These are phyloP conservation scores for Marisa cornuarietis DNA, from an alignment of 1,140 invertebrate genomes.

Conservation along the genomic window DNA sequence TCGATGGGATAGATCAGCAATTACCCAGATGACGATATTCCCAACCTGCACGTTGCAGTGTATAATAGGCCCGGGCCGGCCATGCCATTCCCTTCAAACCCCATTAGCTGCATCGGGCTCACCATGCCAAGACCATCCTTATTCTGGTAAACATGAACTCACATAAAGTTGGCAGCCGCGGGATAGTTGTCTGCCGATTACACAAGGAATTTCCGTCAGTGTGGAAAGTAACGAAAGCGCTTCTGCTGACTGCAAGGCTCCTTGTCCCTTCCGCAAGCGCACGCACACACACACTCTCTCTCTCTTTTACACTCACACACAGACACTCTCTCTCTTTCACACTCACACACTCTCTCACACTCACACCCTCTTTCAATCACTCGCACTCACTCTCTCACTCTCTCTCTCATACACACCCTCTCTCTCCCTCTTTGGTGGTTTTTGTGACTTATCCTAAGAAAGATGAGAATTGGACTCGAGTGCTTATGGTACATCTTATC, in stretches of 20 bases:
- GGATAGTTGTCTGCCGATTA: no score
- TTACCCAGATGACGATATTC: neutral
- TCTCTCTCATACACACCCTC: neutral
- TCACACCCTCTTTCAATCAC: neutral
- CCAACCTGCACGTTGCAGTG: no score
- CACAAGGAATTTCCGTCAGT: no score
- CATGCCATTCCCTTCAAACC: neutral
- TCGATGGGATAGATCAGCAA: neutral
- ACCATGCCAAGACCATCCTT: neutral
- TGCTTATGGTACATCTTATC: no score
- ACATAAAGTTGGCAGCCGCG: no score
- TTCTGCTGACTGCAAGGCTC: no score
- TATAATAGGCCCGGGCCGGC: no score
- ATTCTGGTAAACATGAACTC: conserved; percentile 3
- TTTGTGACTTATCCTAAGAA: no score
- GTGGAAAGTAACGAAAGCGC: no score
- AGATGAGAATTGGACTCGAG: no score
- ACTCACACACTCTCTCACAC: conserved; percentile 1
- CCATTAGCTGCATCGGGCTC: neutral
- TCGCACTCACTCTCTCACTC: no score
- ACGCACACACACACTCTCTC: conserved; percentile 4
- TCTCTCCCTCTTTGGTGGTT: neutral
- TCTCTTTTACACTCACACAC: neutral
- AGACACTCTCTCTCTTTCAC: no score
- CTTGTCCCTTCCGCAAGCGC: neutral